Evolutionary conservation across 1,140 invertebrate species (phyloP).

Genomic region (Drosophila persimilis): DNA sequence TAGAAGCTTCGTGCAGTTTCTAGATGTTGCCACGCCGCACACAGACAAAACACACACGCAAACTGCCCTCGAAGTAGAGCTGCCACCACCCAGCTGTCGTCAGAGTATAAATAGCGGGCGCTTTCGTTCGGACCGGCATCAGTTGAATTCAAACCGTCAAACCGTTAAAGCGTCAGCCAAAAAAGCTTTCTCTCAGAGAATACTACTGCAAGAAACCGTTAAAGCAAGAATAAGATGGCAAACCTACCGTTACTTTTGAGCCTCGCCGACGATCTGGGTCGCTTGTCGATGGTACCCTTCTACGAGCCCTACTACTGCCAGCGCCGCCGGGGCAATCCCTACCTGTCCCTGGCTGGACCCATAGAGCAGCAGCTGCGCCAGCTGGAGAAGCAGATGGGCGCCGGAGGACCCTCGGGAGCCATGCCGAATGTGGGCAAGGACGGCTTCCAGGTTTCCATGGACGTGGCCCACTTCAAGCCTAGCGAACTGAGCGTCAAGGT

Average conservation of each 20-base stretch:
- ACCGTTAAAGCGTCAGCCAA: constrained; percentile 37
- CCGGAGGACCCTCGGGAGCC: constrained; percentile 2
- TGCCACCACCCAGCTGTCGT: constrained; percentile 1
- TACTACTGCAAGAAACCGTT: constrained; percentile 7
- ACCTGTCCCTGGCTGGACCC: constrained; percentile 36
- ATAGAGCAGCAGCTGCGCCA: constrained; percentile 57
- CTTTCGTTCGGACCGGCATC: constrained; percentile 36
- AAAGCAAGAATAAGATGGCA: constrained; percentile 51
- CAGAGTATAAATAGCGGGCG: constrained; percentile 62
- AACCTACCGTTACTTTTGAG: constrained; percentile 68
- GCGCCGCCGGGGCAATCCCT: constrained; percentile 46
- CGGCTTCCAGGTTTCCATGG: constrained; percentile 88
- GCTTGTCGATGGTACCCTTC: constrained; percentile 63
- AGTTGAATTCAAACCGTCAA: constrained; percentile 54
- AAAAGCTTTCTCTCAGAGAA: neutral
- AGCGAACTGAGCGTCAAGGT: constrained; percentile 93
- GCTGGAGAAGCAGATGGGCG: constrained; percentile 41
- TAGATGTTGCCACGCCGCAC: constrained; percentile 10
- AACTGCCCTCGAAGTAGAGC: neutral
- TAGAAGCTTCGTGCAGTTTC: constrained; percentile 48
- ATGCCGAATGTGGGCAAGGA: constrained; percentile 84
- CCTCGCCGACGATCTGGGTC: constrained; percentile 71
- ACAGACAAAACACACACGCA: constrained; percentile 4
- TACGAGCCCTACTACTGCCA: constrained; percentile 63
- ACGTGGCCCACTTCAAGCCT: constrained; percentile 93